These are phyloP conservation scores for Gisinianus flammeolus DNA, from an alignment of 2,888 invertebrate genomes.

Conservation along the genomic window DNA sequence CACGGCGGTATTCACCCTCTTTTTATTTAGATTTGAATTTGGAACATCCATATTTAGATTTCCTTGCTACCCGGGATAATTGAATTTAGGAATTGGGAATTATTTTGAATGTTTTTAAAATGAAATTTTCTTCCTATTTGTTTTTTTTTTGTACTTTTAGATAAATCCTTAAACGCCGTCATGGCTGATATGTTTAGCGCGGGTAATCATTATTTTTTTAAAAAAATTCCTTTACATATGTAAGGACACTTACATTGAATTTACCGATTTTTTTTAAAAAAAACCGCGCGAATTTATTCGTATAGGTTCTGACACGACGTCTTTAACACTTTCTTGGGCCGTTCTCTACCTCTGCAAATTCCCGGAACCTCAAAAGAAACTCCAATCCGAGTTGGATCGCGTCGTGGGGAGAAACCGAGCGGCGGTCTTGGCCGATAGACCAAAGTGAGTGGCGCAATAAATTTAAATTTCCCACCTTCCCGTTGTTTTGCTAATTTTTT, in stretches of 20 bases:
- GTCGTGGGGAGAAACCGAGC: constrained; percentile 14
- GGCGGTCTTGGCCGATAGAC: not conserved
- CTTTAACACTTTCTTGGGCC: constrained; percentile 12
- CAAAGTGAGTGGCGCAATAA: too few relatives aligned
- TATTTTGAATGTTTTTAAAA: not conserved
- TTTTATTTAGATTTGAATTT: not conserved
- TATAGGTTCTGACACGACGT: too few relatives aligned
- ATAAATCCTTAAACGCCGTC: not conserved
- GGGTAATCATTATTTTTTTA: constrained; percentile 1
- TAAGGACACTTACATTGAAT: too few relatives aligned
- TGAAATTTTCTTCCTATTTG: not conserved
- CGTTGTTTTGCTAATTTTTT: too few relatives aligned
- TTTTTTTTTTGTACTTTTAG: not conserved
- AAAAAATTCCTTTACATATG: too few relatives aligned
- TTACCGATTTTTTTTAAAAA: too few relatives aligned
- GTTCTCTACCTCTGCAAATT: constrained; percentile 13
- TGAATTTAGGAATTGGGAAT: not conserved
- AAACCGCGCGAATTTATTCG: too few relatives aligned
- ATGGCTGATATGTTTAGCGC: constrained; percentile 1
- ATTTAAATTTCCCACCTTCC: too few relatives aligned
- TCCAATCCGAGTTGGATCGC: constrained; percentile 4
- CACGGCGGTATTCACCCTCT: not conserved
- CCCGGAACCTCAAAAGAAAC: constrained; percentile 1
- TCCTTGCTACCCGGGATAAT: not conserved
- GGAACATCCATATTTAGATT: not conserved